Evolutionary conservation across 2,113 vertebrate genomes (phyloP).

Genomic region (Chelonoidis abingdonii): DNA sequence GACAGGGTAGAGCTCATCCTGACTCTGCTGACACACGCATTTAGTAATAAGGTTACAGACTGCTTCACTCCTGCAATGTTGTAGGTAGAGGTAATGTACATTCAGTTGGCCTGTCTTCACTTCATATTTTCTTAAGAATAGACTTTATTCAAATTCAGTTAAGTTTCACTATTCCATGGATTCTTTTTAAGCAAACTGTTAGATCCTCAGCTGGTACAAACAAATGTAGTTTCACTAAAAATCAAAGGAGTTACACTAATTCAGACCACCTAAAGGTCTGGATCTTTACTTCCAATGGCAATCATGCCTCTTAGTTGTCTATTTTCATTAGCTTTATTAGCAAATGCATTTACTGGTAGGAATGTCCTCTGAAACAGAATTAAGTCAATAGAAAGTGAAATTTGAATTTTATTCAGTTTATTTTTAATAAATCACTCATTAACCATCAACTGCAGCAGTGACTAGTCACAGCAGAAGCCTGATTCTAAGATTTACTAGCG

Average conservation of each 20-base stretch:
- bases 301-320: background rate
- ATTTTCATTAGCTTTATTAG: background rate
- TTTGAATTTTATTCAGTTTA: background rate
- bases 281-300: background rate
- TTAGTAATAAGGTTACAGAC: background rate
- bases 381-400: rapidly evolving
- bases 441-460: background rate
- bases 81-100: background rate
- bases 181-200: background rate
- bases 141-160: too few relatives aligned
- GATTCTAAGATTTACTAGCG: background rate
- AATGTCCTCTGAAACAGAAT: background rate
- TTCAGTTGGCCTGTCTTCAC: background rate
- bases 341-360: background rate
- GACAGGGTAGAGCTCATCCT: too few relatives aligned
- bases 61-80: background rate
- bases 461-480: background rate
- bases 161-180: background rate
- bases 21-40: background rate
- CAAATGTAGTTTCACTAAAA: background rate
- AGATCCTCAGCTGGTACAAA: background rate
- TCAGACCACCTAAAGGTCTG: background rate
- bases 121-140: background rate
- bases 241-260: rapidly evolving
- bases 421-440: background rate